Base-by-base conservation (phyloP, 2,888 invertebrate genomes). In the Pollenia griseotomentosa region DNA sequence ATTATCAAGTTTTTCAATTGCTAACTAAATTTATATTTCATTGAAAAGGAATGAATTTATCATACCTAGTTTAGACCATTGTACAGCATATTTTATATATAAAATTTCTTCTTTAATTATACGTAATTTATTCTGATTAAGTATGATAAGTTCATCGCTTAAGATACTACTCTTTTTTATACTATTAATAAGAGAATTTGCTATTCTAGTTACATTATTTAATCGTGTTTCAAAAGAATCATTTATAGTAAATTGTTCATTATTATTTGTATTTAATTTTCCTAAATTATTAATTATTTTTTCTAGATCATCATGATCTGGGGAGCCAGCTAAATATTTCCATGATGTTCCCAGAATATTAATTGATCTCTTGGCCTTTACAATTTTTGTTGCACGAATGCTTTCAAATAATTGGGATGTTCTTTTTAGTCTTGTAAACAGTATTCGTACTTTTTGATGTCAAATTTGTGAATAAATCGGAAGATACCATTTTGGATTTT, bases 291-390 rank as follows among this genome's bases (percentile, higher is more conserved):
- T 42, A n/a, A n/a, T 63, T n/a, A 63, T 63, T 42, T 16, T 63
- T 2, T 42, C 11, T n/a, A 63, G 42, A 14, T 63, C 63, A 42
- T 63, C 42, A 63, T 63, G 63, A 42, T 63, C 63, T 42, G 42
- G 63, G 14, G 42, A 16, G 14, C 63, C 63, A 11, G 44, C 44
- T 63, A 63, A 16, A 63, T 63, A 63, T 63, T 63, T 63, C 44
- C 63, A 44, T 3, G 63, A 44, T 33, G 61, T 61, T 10, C 61
- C 61, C 14, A 61, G 61, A 33, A 33, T 33, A 61, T 61, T 19
- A 23, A 44, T n/a, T 40, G 63, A 63, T 42, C 63, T 42, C 33
- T 63, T 63, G n/a, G 11, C 23, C 11, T 19, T 57, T 46, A 33
- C 6, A 46, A 46, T 46, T 46, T 11, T 46, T 46, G 46, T 46